Conservation (phyloP, 2,113 vertebrate species). For the Chaenocephalus aceratus region DNA sequence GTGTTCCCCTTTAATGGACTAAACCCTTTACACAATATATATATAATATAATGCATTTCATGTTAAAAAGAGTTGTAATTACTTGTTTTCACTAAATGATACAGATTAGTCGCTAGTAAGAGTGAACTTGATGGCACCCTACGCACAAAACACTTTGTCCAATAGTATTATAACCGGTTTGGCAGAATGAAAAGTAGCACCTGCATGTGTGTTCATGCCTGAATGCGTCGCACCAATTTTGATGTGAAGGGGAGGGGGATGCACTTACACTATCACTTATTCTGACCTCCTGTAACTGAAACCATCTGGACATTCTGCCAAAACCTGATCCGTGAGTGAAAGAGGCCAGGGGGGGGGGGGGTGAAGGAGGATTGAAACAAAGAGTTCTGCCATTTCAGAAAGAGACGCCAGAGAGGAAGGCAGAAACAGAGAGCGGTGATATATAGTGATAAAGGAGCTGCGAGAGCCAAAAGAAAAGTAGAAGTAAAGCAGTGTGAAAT, state of each 20-base stretch:
- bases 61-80: not conserved
- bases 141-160: not conserved
- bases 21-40: no score
- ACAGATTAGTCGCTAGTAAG: not conserved
- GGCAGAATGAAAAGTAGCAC: conserved; percentile 10
- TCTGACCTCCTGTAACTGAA: conserved; percentile 70
- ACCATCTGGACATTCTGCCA: conserved; percentile 63
- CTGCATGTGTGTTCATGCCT: conserved; percentile 38
- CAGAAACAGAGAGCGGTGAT: not conserved
- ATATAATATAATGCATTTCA: not conserved
- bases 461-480: conserved; percentile 31
- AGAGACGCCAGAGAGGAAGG: conserved; percentile 6
- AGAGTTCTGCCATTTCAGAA: conserved; percentile 37
- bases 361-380: conserved; percentile 50
- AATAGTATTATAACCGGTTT: conserved; percentile 10
- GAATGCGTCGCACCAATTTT: not conserved
- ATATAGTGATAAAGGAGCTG: conserved; percentile 2
- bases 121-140: not conserved
- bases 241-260: conserved; percentile 5
- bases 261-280: conserved; percentile 49
- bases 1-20: not conserved
- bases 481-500: conserved; percentile 62
- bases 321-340: conserved; percentile 66
- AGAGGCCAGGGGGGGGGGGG: conserved; percentile 39
- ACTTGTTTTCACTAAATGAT: not conserved